Conservation (phyloP, 2,797 vertebrate genomes). For the Xyrichtys novacula region DNA sequence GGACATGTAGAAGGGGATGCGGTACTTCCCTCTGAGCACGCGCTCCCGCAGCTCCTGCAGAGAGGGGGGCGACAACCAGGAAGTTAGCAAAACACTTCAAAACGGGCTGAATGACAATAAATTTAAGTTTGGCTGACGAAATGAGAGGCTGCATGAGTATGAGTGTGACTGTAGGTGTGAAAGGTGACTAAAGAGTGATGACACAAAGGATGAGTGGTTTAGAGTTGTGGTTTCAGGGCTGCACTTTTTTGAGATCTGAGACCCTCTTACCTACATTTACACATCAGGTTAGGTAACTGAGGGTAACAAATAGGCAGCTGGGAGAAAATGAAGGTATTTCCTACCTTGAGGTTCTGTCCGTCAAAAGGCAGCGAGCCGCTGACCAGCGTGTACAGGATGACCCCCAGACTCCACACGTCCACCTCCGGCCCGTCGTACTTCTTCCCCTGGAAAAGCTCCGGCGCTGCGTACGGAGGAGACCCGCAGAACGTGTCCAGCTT, state of each 20-base stretch:
- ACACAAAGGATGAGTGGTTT: too few relatives aligned
- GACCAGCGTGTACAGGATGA: conserved; percentile 98
- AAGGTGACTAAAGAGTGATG: too few relatives aligned
- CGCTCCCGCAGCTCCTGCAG: conserved; percentile 95
- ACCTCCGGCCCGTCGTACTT: conserved; percentile 98
- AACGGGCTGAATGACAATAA: background rate
- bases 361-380: conserved; percentile 98
- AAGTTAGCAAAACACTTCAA: background rate
- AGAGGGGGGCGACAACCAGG: conserved; percentile 7
- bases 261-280: too few relatives aligned
- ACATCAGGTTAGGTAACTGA: background rate
- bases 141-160: too few relatives aligned
- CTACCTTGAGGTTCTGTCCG: conserved; percentile 97
- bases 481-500: conserved; percentile 99
- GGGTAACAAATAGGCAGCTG: too few relatives aligned
- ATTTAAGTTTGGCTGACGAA: too few relatives aligned
- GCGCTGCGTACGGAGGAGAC: conserved; percentile 96
- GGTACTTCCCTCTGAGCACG: conserved; percentile 97
- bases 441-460: conserved; percentile 98
- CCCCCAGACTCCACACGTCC: conserved; percentile 98
- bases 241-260: too few relatives aligned
- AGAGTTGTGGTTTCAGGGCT: too few relatives aligned
- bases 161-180: too few relatives aligned
- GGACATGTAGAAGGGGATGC: conserved; percentile 99
- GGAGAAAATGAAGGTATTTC: too few relatives aligned